Conservation (phyloP, 2,113 vertebrate genomes). For the Nothoprocta pentlandii region DNA sequence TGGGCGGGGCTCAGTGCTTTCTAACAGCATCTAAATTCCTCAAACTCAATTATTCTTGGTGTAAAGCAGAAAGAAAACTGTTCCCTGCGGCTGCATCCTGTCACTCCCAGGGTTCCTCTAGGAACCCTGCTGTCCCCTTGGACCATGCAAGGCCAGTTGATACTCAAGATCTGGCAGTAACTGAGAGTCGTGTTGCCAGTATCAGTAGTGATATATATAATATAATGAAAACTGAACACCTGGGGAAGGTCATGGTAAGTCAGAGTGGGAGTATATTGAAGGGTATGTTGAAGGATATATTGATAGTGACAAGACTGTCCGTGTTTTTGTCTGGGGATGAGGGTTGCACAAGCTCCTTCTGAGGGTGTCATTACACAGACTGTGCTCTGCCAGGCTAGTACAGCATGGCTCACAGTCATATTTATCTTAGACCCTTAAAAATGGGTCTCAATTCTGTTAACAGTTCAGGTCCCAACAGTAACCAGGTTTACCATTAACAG, state of each 20-base stretch:
- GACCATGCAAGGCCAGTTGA: background rate
- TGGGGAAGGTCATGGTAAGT: background rate
- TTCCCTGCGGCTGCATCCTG: background rate
- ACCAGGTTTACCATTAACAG: too few relatives aligned
- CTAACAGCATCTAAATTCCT: background rate
- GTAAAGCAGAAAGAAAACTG: background rate
- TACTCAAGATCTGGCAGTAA: background rate
- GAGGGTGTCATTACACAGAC: background rate
- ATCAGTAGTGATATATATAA: background rate
- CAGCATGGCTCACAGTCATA: background rate
- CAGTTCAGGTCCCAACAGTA: too few relatives aligned
- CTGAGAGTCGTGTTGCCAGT: background rate
- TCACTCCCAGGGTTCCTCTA: background rate
- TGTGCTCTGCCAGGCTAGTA: background rate
- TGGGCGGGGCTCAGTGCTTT: background rate
- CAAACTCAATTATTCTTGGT: background rate
- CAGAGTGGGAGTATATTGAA: background rate
- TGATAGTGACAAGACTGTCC: background rate
- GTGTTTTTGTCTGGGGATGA: background rate
- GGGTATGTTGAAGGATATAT: background rate
- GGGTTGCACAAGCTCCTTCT: accelerated
- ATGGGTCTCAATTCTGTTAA: background rate
- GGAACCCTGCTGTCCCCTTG: background rate
- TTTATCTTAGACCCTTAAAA: background rate
- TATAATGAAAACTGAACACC: background rate